Base-by-base conservation (phyloP, 2,888 invertebrate genomes). In the Griposia aprilina region DNA sequence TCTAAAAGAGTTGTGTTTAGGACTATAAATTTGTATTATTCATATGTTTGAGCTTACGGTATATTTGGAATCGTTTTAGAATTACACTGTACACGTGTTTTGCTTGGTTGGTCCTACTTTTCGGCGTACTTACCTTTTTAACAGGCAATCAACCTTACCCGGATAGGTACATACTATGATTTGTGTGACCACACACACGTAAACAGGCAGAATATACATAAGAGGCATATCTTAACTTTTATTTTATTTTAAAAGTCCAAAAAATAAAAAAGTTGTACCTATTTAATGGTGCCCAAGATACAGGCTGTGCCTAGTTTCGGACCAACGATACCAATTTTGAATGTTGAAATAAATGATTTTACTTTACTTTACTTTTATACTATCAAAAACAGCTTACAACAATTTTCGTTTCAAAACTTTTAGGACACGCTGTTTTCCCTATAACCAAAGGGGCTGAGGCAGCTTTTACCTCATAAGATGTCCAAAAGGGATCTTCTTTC, bases 1-100 rank as follows among this genome's bases (percentile, higher is more conserved):
- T 45, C 60, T 59, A 13, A 66, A 69, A 80, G 57, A 70, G 81
- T 30, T 70, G 26, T 52, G 41, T 50, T 59, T n/a, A 0, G 15
- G 20, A 15, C 57, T 20, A 23, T 36, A 5, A 50, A 41, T 77
- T 77, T n/a, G 3, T 30, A 13, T 65, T 76, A 76, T 65, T 55
- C 45, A 48, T 45, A 73, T 30, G 17, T 30, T 26, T 20, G 10
- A 17, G 36, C 13, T 62, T 23, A 17, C 52, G 52, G 23, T 52
- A 20, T 63, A 36, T 45, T 74, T 74, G 20, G 26, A 52, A 45
- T 52, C 26, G 50, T 41, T 75, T 41, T 1, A 41, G 60, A 23
- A 52, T 7, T 15, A 57, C 13, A 23, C 55, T 23, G 3, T 15
- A 23, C n/a, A n/a, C 10, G 6, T 62, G 30, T 48, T 63, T 48